phyloP scores from a whole-genome alignment of 2,113 vertebrate species.

The Megalops atlanticus region DNA sequence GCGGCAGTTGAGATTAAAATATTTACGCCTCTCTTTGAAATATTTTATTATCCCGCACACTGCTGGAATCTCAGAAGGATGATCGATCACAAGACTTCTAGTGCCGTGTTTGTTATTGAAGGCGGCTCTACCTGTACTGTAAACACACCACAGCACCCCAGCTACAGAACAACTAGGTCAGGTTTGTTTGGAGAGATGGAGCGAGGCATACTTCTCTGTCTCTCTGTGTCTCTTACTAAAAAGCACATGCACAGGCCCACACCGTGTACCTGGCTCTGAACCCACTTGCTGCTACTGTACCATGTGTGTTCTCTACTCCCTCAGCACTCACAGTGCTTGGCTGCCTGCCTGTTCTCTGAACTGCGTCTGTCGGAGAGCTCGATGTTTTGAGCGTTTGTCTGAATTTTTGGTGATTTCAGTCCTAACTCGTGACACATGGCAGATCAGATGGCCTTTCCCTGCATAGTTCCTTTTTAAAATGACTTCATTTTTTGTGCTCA shows the following conservation, averaged over 20 bases:
- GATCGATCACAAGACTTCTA: not conserved
- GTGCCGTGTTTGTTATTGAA: not conserved
- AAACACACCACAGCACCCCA: not conserved
- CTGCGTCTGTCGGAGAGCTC: not conserved
- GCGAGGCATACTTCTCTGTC: not conserved
- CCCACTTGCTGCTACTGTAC: not conserved
- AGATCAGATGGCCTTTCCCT: not conserved
- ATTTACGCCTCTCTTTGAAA: not conserved
- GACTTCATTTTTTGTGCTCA: not conserved
- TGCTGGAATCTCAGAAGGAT: not conserved
- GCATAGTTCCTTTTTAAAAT: not conserved
- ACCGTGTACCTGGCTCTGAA: not conserved
- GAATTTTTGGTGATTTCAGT: not conserved
- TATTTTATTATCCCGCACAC: not conserved
- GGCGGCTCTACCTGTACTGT: not conserved
- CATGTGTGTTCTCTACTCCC: conserved; percentile 20
- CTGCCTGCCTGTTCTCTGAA: not conserved
- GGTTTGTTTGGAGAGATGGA: not conserved
- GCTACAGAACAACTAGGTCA: not conserved
- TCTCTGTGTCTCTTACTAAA: not conserved
- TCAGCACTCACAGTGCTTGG: not conserved
- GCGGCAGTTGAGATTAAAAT: not conserved
- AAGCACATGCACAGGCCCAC: not conserved
- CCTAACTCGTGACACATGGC: not conserved
- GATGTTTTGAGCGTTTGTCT: not conserved